Conservation (phyloP, 2,888 invertebrate species). For the Acrocera orbiculus region DNA sequence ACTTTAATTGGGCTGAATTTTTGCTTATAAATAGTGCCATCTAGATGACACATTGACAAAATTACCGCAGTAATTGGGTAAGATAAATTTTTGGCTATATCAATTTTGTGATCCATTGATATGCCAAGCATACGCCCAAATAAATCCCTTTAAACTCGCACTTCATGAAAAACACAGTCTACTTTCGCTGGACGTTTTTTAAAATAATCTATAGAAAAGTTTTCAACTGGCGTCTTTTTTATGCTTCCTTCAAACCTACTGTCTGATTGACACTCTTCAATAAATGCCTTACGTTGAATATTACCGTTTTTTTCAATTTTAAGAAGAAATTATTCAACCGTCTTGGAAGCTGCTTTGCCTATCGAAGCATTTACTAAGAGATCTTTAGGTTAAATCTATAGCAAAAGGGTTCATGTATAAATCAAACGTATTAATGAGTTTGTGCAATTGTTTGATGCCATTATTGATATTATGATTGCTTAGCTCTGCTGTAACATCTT, state of each 20-base stretch:
- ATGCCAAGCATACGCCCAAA: conserved; percentile 18
- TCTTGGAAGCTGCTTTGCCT: not conserved
- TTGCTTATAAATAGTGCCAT: conserved; percentile 16
- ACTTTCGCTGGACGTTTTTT: too few species aligned
- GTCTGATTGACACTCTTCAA: too few species aligned
- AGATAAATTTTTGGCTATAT: conserved; percentile 14
- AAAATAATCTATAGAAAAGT: too few species aligned
- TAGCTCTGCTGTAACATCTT: conserved; percentile 16
- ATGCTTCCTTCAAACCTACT: not conserved
- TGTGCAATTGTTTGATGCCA: not conserved
- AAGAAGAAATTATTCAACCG: not conserved
- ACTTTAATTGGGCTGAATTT: too few species aligned
- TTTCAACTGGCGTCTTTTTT: too few species aligned
- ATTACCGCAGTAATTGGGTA: conserved; percentile 18
- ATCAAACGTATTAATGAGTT: not conserved
- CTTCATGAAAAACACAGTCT: conserved; percentile 11
- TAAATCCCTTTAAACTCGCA: conserved; percentile 16
- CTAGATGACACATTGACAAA: conserved; percentile 17
- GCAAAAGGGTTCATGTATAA: not conserved
- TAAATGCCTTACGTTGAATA: too few species aligned
- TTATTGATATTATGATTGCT: not conserved
- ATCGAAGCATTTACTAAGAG: too few species aligned
- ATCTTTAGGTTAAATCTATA: not conserved
- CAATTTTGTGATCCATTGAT: conserved; percentile 4
- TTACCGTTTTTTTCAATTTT: not conserved